A percentile compares a stretch with the other conserved stretches of the same genome.
Evolutionary conservation across 2,797 vertebrate genomes (phyloP).

Genomic region (Momotus momota): DNA sequence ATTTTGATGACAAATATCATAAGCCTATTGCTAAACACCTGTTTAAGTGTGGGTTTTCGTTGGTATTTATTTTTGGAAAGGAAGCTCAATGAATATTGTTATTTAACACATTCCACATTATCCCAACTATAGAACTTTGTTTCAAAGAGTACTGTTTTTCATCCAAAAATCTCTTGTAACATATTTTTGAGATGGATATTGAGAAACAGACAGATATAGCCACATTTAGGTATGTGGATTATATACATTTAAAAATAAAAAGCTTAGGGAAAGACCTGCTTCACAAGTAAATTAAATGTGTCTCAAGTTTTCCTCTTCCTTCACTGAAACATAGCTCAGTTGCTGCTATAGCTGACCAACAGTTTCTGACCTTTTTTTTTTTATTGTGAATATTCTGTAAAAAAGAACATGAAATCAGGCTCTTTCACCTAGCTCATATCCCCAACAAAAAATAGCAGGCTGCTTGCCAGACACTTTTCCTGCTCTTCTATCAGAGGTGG

Average conservation of each 20-base stretch:
- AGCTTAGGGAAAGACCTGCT: neutral
- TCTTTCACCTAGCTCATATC: neutral
- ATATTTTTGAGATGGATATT: neutral
- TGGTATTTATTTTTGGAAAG: neutral
- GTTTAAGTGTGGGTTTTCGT: neutral
- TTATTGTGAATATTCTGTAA: neutral
- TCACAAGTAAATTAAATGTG: neutral
- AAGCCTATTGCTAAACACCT: neutral
- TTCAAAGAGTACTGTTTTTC: neutral
- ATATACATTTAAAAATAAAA: no score
- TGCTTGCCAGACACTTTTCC: neutral
- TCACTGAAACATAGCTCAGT: neutral
- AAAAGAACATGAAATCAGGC: rapidly evolving
- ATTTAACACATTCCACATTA: neutral
- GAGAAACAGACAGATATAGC: neutral
- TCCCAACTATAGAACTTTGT: neutral
- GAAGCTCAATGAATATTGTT: neutral
- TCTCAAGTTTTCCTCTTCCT: neutral
- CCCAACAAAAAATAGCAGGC: neutral
- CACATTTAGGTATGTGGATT: neutral
- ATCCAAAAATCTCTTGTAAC: neutral
- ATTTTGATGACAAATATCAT: neutral
- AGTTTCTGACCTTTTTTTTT: neutral
- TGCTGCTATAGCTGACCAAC: neutral
- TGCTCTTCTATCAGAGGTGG: neutral